Evolutionary conservation across 2,888 invertebrate species (phyloP).

Genomic region (Nemurella pictetii): DNA sequence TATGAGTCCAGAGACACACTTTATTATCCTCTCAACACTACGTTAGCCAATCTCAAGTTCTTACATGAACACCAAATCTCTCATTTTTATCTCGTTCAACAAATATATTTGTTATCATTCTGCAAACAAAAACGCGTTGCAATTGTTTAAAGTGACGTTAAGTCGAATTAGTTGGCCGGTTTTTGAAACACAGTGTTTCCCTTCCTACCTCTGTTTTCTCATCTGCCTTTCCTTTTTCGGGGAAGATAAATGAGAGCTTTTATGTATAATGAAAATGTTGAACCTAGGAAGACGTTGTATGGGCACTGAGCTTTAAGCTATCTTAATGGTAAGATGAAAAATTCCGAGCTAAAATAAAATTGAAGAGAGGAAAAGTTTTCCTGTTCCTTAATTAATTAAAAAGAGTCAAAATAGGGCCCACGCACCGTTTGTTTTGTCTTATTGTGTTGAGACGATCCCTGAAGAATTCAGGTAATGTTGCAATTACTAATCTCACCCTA

Average conservation of each 20-base stretch:
- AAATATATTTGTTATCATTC: background rate
- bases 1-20: background rate
- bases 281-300: background rate
- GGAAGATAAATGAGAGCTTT: conserved; percentile 35
- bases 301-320: conserved; percentile 2
- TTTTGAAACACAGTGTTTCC: background rate
- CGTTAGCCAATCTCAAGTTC: background rate
- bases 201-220: background rate
- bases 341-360: conserved; percentile 13
- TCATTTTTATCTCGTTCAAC: background rate
- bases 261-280: conserved; percentile 37
- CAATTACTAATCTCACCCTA: background rate
- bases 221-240: conserved; percentile 14
- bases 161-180: background rate
- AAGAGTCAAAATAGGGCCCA: background rate
- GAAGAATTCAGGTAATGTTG: background rate
- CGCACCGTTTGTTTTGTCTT: conserved; percentile 24
- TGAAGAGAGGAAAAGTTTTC: conserved; percentile 18
- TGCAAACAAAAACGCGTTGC: background rate
- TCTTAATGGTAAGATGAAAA: conserved; percentile 17
- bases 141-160: background rate
- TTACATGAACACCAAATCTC: background rate
- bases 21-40: background rate
- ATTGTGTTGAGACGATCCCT: background rate
- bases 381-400: conserved; percentile 28